Evolutionary conservation across 2,797 vertebrate genomes (phyloP), one percentile per base, ranked within the genome.

Genomic region (Linurgus olivaceus): DNA sequence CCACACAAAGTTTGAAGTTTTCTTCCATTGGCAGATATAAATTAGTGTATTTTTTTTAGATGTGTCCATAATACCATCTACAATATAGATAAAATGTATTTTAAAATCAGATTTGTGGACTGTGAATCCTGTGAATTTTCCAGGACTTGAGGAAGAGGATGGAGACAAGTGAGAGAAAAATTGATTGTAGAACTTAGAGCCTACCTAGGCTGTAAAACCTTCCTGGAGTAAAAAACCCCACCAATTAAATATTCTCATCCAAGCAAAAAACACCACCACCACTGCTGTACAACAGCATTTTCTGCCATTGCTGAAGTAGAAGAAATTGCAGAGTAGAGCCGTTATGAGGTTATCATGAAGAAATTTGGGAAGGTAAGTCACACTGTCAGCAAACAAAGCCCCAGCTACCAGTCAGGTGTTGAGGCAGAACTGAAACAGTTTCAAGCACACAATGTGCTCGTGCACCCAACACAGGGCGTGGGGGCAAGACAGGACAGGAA

Each of bases 381-480:
- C 47, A 19, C 13, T 48, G 45, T 33, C 38, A 68, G 72, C 47
- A 83, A 74, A 26, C 44, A 88, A 59, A 79, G 72, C 40, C n/a
- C 26, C 21, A 23, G 2, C 37, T 29, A 35, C 14, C 45, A 65
- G 58, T 59, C 33, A 83, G 45, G 35, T n/a, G 40, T 9, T 18
- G 13, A 72, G 28, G 84, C 76, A 88, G 63, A 79, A 61, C 31
- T 44, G 50, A 38, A 90, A 55, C 24, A 48, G 40, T 25, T 86
- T 42, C 55, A 40, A 31, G 28, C 14, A 74, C 77, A 44, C 0
- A 0, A 55, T 23, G 57, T 35, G 37, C 38, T 74, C 4, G 0
- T 5, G n/a, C 44, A 62, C n/a, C 2, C 6, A 62, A 66, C n/a
- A 25, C 2, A 10, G 45, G 3, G 26, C 28, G 1, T 7, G 2